Percentiles rank a stretch among this genome's conserved stretches.
phyloP scores from a whole-genome alignment of 2,888 invertebrate species.

The Phaedon cochleariae region DNA sequence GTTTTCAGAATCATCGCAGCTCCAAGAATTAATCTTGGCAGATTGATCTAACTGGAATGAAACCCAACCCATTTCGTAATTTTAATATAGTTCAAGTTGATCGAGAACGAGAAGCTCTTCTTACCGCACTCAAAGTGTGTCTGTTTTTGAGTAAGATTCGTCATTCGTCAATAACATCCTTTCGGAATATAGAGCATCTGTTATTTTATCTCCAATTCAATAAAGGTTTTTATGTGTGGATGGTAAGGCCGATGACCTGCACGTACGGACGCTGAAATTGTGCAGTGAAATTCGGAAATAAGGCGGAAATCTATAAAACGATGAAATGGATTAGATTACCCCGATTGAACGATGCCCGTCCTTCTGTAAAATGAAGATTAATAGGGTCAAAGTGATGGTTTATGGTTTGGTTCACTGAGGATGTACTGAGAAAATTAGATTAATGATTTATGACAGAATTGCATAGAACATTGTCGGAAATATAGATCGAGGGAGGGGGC shows the following conservation, averaged over 20 bases:
- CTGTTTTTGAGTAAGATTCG: conserved; percentile 37
- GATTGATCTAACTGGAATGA: background rate
- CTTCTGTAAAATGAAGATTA: background rate
- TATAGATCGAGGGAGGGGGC: no score
- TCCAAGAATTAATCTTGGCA: background rate
- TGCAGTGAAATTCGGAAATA: conserved; percentile 7
- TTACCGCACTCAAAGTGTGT: conserved; percentile 25
- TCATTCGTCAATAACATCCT: conserved; percentile 48
- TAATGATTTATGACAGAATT: no score
- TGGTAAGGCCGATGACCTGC: conserved; percentile 37
- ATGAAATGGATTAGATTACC: background rate
- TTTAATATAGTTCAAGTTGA: conserved; percentile 17
- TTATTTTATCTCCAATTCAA: conserved; percentile 42
- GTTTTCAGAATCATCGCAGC: no score
- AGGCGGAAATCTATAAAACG: conserved; percentile 8
- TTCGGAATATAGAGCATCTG: conserved; percentile 50
- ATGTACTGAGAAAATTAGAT: no score
- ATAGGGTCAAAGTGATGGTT: no score
- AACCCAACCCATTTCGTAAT: conserved; percentile 12
- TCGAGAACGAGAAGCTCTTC: conserved; percentile 16
- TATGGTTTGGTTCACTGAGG: no score
- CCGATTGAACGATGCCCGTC: background rate
- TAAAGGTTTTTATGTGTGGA: conserved; percentile 32
- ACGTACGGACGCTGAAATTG: conserved; percentile 17
- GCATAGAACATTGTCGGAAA: no score